Evolutionary conservation across 1,140 invertebrate genomes (phyloP), one percentile per base, ranked within the genome.

Genomic region (Whitmania pigra): DNA sequence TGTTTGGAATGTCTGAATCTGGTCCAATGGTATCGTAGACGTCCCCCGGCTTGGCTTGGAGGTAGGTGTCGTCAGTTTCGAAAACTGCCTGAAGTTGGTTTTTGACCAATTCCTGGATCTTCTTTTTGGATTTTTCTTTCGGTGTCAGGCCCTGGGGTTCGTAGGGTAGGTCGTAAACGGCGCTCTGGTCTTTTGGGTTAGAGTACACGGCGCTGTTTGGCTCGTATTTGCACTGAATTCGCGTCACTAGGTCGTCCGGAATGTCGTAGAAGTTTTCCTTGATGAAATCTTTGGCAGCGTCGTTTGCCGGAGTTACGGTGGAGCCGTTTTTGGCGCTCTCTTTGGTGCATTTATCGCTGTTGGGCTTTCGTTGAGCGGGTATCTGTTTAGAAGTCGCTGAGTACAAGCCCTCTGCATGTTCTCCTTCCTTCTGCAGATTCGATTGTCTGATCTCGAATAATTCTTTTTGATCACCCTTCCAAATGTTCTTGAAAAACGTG

Each of bases 51-150:
- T 70, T 49, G 18, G 22, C 25, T 13, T 53, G 53, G n/a, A 49
- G 69, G n/a, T 70, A 36, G n/a, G 17, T 25, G 69, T 53, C n/a
- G 36, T 43, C n/a, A 20, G 18, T 49, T 20, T 43, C 53, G 31
- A 70, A 53, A 40, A 70, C 69, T 5, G 53, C 69, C 13, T 49
- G 18, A 20, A 70, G 29, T 49, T 70, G 69, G 53, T 49, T 49
- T 25, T 49, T 22, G n/a, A 70, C 43, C 18, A 70, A 49, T 9
- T 18, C 22, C 29, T 63, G 57, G 11, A 63, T 63, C 29, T 63
- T 63, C 11, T 63, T 63, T 18, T 63, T 63, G 22, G 57, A 63
- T 13, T 25, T 63, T 63, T 63, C 57, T n/a, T 63, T 63, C 29
- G 57, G 20, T 0, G 57, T 31, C 20, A 63, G 11, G 1, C 1